Conservation (phyloP, 2,888 invertebrate genomes). For the Platypus cylindrus region DNA sequence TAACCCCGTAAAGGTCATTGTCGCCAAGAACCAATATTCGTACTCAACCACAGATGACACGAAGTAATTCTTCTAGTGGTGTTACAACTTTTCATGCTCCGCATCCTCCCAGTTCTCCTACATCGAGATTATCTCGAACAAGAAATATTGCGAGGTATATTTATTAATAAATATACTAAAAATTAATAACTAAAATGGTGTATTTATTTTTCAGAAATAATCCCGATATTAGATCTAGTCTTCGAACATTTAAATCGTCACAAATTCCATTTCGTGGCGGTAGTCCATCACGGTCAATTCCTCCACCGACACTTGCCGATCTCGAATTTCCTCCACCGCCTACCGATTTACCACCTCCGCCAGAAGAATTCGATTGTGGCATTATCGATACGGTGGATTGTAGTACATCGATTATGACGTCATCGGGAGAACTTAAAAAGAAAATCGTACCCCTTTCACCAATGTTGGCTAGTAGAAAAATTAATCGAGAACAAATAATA, state of each 20-base stretch:
- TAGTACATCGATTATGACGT: conserved; percentile 22
- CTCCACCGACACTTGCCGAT: conserved; percentile 68
- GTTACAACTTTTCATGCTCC: conserved; percentile 48
- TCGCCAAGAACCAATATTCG: conserved; percentile 54
- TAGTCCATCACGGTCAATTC: conserved; percentile 56
- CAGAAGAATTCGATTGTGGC: conserved; percentile 46
- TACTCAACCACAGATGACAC: conserved; percentile 71
- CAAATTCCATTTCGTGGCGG: conserved; percentile 34
- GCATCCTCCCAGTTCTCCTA: conserved; percentile 46
- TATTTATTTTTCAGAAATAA: conserved; percentile 23
- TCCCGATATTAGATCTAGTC: conserved; percentile 31
- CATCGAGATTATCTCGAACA: conserved; percentile 45
- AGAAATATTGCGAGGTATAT: conserved; percentile 30
- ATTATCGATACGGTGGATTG: conserved; percentile 25
- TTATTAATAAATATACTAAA: background rate
- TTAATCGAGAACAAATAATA: conserved; percentile 27
- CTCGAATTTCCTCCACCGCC: conserved; percentile 83
- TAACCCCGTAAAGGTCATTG: conserved; percentile 40
- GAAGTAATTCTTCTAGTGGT: conserved; percentile 79
- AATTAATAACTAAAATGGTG: background rate
- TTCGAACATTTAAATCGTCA: conserved; percentile 35
- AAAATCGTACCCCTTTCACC: conserved; percentile 30
- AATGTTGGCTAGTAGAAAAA: conserved; percentile 27
- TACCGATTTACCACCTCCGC: conserved; percentile 65
- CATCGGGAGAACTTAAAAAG: conserved; percentile 29